These are phyloP conservation scores for Charadrius vociferus DNA, from an alignment of 2,113 vertebrate genomes.

Conservation along the genomic window DNA sequence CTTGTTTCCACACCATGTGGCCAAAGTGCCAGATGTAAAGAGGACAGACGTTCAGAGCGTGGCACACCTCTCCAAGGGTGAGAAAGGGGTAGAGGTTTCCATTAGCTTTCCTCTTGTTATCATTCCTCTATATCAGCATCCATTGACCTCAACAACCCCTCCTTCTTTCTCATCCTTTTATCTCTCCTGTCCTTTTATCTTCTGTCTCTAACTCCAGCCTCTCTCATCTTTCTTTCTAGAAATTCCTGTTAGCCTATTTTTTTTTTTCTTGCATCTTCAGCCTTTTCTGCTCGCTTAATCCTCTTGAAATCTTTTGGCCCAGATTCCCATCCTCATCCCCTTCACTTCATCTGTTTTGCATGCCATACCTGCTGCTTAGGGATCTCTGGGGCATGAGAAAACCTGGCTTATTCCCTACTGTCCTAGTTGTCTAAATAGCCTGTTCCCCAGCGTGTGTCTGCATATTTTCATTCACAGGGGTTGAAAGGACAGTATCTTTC, in stretches of 20 bases:
- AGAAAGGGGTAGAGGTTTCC: not conserved
- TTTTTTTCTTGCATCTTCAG: not conserved
- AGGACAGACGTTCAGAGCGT: not conserved
- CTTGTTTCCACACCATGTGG: not conserved
- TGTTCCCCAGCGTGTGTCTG: not conserved
- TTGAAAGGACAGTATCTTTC: not conserved
- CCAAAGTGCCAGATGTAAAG: not conserved
- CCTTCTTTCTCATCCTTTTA: not conserved
- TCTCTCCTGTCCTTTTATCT: constrained; percentile 3
- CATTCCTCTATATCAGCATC: not conserved
- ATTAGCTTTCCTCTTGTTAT: not conserved
- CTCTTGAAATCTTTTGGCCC: not conserved
- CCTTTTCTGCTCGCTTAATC: not conserved
- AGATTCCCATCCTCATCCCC: not conserved
- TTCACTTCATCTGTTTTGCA: not conserved
- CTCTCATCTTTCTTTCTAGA: constrained; percentile 40
- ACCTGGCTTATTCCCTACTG: not conserved
- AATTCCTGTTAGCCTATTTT: not conserved
- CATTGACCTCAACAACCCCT: not conserved
- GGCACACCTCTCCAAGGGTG: not conserved
- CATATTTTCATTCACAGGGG: not conserved
- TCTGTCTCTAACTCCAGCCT: not conserved
- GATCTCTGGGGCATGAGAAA: not conserved
- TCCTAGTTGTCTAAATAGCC: not conserved
- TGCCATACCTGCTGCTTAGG: not conserved